Evolutionary conservation across 1,140 invertebrate genomes (phyloP).

Genomic region (Nomia melanderi): DNA sequence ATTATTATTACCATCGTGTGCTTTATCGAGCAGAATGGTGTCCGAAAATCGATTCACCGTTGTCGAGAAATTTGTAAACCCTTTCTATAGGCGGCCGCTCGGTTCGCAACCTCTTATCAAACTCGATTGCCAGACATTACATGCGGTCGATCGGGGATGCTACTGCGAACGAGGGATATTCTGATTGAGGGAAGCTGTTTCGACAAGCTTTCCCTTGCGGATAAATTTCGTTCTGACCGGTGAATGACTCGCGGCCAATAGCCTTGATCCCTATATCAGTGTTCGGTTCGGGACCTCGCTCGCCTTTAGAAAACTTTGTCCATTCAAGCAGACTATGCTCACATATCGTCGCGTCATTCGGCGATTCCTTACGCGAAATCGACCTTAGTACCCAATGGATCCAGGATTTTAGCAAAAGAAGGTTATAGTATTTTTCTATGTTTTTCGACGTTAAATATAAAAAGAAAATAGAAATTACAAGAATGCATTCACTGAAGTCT

Average conservation of each 20-base stretch:
- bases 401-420: too few relatives aligned
- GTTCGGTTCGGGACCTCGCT: background rate
- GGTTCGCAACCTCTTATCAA: background rate
- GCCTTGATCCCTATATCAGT: background rate
- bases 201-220: background rate
- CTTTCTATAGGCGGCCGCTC: background rate
- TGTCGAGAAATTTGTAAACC: slow-evolving; percentile 31
- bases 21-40: background rate
- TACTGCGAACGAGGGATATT: background rate
- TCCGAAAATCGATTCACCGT: background rate
- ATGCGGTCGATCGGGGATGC: background rate
- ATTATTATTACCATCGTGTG: background rate
- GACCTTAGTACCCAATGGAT: too few relatives aligned
- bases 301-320: background rate
- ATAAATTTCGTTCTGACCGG: slow-evolving; percentile 11
- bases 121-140: background rate
- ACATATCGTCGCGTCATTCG: slow-evolving; percentile 15
- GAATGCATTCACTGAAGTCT: too few relatives aligned
- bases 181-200: background rate
- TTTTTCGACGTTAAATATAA: too few relatives aligned
- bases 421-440: too few relatives aligned
- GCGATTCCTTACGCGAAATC: background rate
- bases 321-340: slow-evolving; percentile 7
- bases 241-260: background rate
- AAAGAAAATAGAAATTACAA: too few relatives aligned